Conservation (phyloP, 2,113 vertebrate species). For the Saguinus imperator region DNA sequence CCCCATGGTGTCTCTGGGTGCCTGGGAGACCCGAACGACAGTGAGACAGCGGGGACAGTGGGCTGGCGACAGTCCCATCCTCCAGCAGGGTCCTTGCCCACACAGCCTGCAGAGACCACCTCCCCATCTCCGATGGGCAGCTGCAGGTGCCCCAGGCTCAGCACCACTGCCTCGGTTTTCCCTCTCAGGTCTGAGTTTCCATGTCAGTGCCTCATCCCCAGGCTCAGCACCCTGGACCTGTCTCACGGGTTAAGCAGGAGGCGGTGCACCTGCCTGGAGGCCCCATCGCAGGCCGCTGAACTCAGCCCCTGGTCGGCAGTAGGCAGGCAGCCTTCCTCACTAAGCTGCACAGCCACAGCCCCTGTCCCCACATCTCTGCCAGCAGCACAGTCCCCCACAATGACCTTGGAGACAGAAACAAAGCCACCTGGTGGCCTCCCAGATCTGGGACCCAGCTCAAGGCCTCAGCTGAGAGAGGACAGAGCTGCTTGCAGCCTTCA, state of each 20-base stretch:
- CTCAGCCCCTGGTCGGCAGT: not conserved
- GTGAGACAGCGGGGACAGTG: not conserved
- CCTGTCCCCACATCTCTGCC: not conserved
- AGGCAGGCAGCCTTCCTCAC: not conserved
- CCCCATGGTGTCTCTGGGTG: too few species aligned
- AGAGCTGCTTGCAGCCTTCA: not conserved
- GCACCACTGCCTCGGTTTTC: not conserved
- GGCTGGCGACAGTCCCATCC: not conserved
- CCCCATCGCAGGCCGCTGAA: not conserved
- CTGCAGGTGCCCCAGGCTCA: not conserved
- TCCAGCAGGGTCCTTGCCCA: not conserved
- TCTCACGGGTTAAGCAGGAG: not conserved
- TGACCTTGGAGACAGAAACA: not conserved
- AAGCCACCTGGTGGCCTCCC: not conserved
- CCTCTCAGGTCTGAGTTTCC: not conserved
- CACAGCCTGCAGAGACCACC: rapidly evolving
- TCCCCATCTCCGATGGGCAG: not conserved
- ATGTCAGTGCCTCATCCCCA: not conserved
- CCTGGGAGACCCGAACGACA: not conserved
- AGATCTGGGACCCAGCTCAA: not conserved
- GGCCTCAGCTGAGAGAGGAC: not conserved
- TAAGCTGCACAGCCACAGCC: not conserved
- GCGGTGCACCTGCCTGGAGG: rapidly evolving
- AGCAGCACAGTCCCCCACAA: not conserved
- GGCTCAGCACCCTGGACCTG: not conserved